phyloP scores from a whole-genome alignment of 2,113 vertebrate species.

The Cettia cetti region DNA sequence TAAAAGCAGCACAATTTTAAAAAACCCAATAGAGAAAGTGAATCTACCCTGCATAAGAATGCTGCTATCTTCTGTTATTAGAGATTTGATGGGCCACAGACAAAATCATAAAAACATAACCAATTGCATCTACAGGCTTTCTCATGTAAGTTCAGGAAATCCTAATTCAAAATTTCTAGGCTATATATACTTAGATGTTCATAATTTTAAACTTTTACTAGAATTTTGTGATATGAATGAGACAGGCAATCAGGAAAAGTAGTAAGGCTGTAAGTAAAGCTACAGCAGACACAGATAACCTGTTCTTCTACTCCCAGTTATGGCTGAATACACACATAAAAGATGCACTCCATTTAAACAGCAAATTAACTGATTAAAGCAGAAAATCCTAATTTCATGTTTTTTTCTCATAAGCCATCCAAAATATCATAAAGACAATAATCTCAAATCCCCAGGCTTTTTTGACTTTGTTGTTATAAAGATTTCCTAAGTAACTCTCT shows the following conservation, averaged over 20 bases:
- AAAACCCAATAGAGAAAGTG: neutral
- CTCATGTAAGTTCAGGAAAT: neutral
- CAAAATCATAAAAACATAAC: neutral
- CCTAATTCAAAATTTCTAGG: neutral
- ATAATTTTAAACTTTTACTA: neutral
- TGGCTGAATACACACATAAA: neutral
- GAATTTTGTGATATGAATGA: neutral
- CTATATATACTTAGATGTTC: neutral
- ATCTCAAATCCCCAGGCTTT: neutral
- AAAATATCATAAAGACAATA: neutral
- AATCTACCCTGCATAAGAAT: neutral
- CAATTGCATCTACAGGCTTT: neutral
- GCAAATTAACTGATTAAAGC: neutral
- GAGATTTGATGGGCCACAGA: neutral
- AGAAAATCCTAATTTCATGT: neutral
- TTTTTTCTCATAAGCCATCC: neutral
- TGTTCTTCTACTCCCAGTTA: neutral
- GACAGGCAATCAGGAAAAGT: neutral
- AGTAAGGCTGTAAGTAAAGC: neutral
- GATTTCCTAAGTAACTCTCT: neutral
- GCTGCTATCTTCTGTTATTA: neutral
- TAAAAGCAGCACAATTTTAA: neutral
- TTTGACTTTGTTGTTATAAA: neutral
- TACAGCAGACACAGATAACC: neutral
- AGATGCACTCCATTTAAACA: neutral